A percentile compares a stretch with the other conserved stretches of the same genome.
Conservation (phyloP, 64 coral and sea anemone species). For the Cladopsammia gracilis region DNA sequence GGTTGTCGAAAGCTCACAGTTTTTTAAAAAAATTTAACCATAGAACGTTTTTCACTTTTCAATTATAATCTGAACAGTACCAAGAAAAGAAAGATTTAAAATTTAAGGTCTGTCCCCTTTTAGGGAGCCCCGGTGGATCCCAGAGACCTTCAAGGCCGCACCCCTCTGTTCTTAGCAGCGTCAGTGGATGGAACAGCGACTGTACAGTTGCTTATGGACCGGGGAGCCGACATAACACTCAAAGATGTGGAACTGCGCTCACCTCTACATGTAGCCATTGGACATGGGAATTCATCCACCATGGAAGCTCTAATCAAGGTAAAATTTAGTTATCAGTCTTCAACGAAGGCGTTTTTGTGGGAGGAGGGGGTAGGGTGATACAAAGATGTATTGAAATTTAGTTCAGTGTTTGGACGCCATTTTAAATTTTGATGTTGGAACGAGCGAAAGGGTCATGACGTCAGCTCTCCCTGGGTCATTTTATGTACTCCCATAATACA, state of each 20-base stretch:
- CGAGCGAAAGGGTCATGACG: too few relatives aligned
- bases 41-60: too few relatives aligned
- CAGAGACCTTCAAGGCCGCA: slow-evolving; percentile 63
- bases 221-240: slow-evolving; percentile 78
- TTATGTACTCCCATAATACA: too few relatives aligned
- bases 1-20: too few relatives aligned
- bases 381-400: too few relatives aligned
- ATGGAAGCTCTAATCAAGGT: slow-evolving; percentile 85
- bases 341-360: too few relatives aligned
- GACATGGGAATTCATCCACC: slow-evolving; percentile 37
- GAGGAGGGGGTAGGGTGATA: too few relatives aligned
- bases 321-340: neutral
- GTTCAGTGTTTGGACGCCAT: too few relatives aligned
- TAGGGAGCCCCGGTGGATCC: slow-evolving; percentile 71
- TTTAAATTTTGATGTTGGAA: too few relatives aligned
- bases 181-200: slow-evolving; percentile 81
- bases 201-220: slow-evolving; percentile 77
- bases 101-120: neutral
- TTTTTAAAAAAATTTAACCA: too few relatives aligned
- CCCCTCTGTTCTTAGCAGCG: slow-evolving; percentile 77
- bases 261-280: slow-evolving; percentile 79
- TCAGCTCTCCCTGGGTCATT: too few relatives aligned
- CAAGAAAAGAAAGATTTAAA: neutral
- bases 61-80: too few relatives aligned
- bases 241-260: slow-evolving; percentile 82